A percentile compares a stretch with the other conserved stretches of the same genome.
Evolutionary conservation across 1,140 invertebrate species (phyloP).

Genomic region (Caerostris extrusa): DNA sequence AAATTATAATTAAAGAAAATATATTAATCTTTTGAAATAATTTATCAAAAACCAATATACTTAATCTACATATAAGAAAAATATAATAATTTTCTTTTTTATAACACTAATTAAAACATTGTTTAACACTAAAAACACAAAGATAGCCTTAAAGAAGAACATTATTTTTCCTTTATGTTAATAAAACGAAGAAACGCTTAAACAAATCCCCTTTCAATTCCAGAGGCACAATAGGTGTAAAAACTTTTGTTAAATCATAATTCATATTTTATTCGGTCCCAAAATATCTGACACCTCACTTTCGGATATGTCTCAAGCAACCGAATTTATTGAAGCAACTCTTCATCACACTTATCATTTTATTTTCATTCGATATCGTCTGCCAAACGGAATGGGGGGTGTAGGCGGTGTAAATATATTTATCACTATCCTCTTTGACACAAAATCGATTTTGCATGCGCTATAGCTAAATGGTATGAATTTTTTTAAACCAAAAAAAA

Average conservation of each 20-base stretch:
- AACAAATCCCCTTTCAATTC: too few relatives aligned
- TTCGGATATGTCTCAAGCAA: background rate
- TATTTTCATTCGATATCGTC: conserved; percentile 29
- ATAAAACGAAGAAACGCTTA: too few relatives aligned
- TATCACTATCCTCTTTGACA: conserved; percentile 9
- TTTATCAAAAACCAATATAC: too few relatives aligned
- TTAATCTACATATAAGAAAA: too few relatives aligned
- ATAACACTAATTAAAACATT: too few relatives aligned
- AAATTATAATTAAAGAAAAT: too few relatives aligned
- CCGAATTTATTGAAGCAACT: background rate
- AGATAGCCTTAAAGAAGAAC: too few relatives aligned
- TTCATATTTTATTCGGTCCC: background rate
- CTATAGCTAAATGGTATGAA: conserved; percentile 28
- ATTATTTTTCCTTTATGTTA: too few relatives aligned
- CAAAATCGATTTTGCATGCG: conserved; percentile 16
- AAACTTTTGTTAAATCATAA: background rate
- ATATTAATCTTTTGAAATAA: too few relatives aligned
- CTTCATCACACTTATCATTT: background rate
- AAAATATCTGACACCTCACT: conserved; percentile 6
- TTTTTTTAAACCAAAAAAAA: conserved; percentile 6
- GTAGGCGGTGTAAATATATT: conserved; percentile 15
- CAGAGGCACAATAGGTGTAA: too few relatives aligned
- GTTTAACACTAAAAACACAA: too few relatives aligned
- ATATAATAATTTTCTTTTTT: too few relatives aligned
- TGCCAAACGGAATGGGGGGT: background rate